Evolutionary conservation across 2,888 invertebrate genomes (phyloP).

Genomic region (Apantesis nais): DNA sequence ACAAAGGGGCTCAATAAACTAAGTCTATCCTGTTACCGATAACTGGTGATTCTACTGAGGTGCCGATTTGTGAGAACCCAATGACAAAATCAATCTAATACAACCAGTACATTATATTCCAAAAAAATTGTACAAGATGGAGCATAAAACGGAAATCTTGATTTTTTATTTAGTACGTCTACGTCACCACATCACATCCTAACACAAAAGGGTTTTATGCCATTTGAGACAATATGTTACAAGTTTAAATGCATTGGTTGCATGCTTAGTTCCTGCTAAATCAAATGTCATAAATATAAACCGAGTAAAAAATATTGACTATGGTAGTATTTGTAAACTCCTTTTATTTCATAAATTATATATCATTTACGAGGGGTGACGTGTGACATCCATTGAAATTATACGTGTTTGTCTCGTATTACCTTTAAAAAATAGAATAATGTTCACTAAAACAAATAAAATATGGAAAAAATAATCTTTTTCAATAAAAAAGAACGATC

Average conservation of each 20-base stretch:
- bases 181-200: too few relatives aligned
- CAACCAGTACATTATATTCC: too few relatives aligned
- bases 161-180: too few relatives aligned
- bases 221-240: too few relatives aligned
- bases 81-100: background rate
- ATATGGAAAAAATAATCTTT: conserved; percentile 1
- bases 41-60: background rate
- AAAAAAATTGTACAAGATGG: too few relatives aligned
- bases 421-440: background rate
- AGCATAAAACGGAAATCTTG: background rate
- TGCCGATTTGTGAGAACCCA: background rate
- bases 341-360: background rate
- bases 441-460: background rate
- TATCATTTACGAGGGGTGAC: background rate
- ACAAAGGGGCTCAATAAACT: too few relatives aligned
- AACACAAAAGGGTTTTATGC: too few relatives aligned
- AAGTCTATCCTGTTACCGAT: too few relatives aligned
- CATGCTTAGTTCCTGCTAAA: background rate
- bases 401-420: background rate
- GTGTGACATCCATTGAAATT: background rate
- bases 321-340: background rate
- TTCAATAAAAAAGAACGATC: background rate
- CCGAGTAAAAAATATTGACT: background rate
- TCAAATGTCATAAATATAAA: background rate
- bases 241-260: background rate